Evolutionary conservation across 2,888 invertebrate genomes (phyloP), one percentile per base, ranked within the genome.

Genomic region (Pherbina coryleti): DNA sequence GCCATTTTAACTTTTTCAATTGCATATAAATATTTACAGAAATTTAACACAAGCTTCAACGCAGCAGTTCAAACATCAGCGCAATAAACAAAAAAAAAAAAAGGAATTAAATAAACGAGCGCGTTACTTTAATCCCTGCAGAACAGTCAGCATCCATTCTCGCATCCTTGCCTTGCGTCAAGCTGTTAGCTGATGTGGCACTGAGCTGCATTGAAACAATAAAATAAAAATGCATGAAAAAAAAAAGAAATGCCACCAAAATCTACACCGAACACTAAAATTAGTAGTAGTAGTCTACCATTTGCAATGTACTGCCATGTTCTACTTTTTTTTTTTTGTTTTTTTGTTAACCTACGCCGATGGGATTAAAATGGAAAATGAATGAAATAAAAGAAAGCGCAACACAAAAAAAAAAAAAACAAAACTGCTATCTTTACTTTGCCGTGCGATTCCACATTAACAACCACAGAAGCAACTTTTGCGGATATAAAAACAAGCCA

Each of bases 111-210:
- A 67, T 28, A 67, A 37, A 37, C 67, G 22, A 22, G 44, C 67
- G 37, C 37, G 44, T 67, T 37, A 22, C 14, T 34, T 67, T 67
- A 37, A 67, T 67, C 67, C 67, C 67, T 19, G 67, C 67, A 28
- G 67, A 37, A 67, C 34, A 37, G 44, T 67, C 67, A 34, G 66
- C 66, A 66, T 66, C 60, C 60, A 44, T 44, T 11, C 44, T 44
- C 14, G 44, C 44, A 44, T 44, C 44, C 44, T 44, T 44, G 44
- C 14, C 44, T 44, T 44, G 44, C 44, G 11, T 44, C 44, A 44
- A 44, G 11, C 44, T 44, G 44, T 44, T 44, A 44, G 44, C 44
- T 44, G 44, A 44, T 44, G 44, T 44, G 44, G 44, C 44, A 44
- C 44, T 44, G 44, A 44, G 44, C 44, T 44, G 44, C 44, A 44